Evolutionary conservation across 2,797 vertebrate species (phyloP), one percentile per base, ranked within the genome.

Genomic region (Pteronotus mesoamericanus): DNA sequence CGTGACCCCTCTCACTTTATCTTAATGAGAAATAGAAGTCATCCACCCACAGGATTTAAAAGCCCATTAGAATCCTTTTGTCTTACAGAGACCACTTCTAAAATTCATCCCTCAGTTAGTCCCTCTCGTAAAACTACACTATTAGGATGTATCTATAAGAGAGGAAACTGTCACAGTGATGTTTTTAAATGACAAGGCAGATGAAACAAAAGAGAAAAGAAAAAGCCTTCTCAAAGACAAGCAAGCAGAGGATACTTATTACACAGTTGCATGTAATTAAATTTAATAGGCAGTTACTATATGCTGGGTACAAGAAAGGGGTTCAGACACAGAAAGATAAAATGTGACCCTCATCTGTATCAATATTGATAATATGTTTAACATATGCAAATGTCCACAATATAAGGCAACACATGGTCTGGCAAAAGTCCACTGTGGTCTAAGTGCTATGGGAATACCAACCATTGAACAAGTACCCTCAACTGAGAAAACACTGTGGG

Each of bases 181-280:
- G 82, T 68, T 51, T 57, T 53, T 88, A 3, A 71, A 85, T 83
- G 42, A 93, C n/a, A 59, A 90, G 48, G 39, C n/a, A 97, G 61
- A 87, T 51, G 85, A 80, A 95, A 83, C 29, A 79, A 92, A 86
- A 66, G 55, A 51, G 32, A 66, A 95, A 61, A 85, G 26, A 89
- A 95, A 93, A 46, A 37, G 46, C 19, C 18, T 68, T 64, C 14
- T 64, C 82, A 93, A 94, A 93, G n/a, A 71, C 10, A 72, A 26
- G 39, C 26, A 91, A 96, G 78, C 68, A 86, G 64, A 69, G 79
- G 16, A 78, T n/a, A 94, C 18, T 89, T 61, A 66, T 64, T 46
- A 94, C 24, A 55, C 48, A 78, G 34, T 1, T 55, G 68, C 79
- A 86, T 32, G 29, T 59, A 92, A 84, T 32, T 95, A 34, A 91